Conservation (phyloP, 2,797 vertebrate genomes). For the Capromys pilorides region DNA sequence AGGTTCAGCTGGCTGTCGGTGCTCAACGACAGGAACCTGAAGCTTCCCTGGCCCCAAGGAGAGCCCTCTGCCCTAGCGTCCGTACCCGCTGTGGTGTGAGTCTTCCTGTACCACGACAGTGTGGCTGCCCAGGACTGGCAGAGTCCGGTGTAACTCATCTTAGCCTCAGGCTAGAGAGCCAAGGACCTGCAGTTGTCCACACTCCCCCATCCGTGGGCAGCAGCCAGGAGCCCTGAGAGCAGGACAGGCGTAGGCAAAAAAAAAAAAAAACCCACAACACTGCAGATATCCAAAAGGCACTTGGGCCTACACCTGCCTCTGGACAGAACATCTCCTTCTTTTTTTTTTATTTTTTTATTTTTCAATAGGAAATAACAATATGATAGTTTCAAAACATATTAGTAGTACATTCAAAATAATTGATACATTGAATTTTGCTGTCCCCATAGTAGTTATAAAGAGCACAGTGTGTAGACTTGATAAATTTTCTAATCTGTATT, state of each 20-base stretch:
- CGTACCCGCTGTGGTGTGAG: not conserved
- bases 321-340: not conserved
- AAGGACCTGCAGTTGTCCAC: not conserved
- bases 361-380: too few species aligned
- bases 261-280: not conserved
- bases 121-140: not conserved
- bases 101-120: not conserved
- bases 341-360: too few species aligned
- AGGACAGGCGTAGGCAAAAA: not conserved
- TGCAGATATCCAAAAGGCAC: not conserved
- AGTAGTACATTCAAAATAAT: too few species aligned
- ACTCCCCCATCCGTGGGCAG: not conserved
- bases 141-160: not conserved
- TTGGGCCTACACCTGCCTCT: too few species aligned
- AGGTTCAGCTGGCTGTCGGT: not conserved
- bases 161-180: not conserved
- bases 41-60: not conserved
- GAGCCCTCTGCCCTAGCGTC: not conserved
- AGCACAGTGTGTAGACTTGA: too few species aligned
- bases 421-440: too few species aligned
- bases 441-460: too few species aligned
- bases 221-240: not conserved
- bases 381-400: too few species aligned
- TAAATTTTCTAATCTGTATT: too few species aligned
- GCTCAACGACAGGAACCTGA: not conserved